Percentiles rank a stretch among this genome's conserved stretches.
Evolutionary conservation across 2,797 vertebrate species (phyloP).

Genomic region (Gobio occitaniae): DNA sequence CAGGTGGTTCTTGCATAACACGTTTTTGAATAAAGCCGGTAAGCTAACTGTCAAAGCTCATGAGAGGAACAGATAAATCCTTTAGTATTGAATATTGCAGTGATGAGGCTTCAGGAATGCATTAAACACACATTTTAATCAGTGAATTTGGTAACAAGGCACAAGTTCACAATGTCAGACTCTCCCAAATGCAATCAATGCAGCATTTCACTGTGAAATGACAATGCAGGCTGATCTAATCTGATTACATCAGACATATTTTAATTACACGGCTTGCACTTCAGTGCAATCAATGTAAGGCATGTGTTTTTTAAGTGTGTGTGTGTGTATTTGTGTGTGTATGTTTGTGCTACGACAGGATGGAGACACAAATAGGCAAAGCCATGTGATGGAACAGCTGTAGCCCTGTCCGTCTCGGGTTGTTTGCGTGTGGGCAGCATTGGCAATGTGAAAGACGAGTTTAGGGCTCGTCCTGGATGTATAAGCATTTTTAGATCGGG

Average conservation of each 20-base stretch:
- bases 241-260: conserved; percentile 44
- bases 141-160: not conserved
- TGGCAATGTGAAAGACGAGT: conserved; percentile 47
- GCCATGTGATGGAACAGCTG: conserved; percentile 61
- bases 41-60: conserved; percentile 55
- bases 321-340: not conserved
- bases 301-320: conserved; percentile 45
- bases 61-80: conserved; percentile 18
- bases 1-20: conserved; percentile 69
- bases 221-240: conserved; percentile 17
- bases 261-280: conserved; percentile 24
- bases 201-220: conserved; percentile 1
- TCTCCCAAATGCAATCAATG: conserved; percentile 7
- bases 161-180: conserved; percentile 2
- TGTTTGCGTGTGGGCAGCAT: conserved; percentile 26
- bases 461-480: conserved; percentile 24
- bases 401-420: conserved; percentile 50
- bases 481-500: conserved; percentile 55
- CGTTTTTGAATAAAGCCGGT: conserved; percentile 38
- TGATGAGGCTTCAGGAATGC: conserved; percentile 25
- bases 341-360: conserved; percentile 19
- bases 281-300: conserved; percentile 5
- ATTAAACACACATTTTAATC: conserved; percentile 21
- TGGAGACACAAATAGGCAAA: conserved; percentile 52
- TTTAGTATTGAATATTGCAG: conserved; percentile 30